Evolutionary conservation across 1,140 invertebrate genomes (phyloP).

Genomic region (Araneus ventricosus): DNA sequence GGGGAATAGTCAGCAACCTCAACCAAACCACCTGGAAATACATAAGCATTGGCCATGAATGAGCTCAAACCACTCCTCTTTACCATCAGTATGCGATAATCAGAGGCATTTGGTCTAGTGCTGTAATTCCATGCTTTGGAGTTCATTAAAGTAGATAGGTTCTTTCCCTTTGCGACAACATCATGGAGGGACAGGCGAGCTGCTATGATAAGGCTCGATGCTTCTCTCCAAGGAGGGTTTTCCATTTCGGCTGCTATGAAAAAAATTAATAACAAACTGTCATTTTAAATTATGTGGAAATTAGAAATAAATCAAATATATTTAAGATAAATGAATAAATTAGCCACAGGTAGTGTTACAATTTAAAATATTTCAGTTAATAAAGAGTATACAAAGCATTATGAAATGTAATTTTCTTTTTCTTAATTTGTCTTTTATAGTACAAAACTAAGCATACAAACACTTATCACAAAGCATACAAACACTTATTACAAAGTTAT

Average conservation of each 20-base stretch:
- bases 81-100: conserved; percentile 84
- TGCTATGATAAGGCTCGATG: conserved; percentile 80
- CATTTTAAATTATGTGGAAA: background rate
- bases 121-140: conserved; percentile 50
- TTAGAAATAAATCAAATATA: too few species aligned
- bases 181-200: conserved; percentile 77
- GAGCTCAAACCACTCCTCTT: conserved; percentile 84
- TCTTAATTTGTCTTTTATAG: too few species aligned
- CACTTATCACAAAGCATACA: too few species aligned
- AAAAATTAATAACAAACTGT: background rate
- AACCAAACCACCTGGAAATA: conserved; percentile 90
- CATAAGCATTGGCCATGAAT: conserved; percentile 87
- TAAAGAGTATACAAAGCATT: too few species aligned
- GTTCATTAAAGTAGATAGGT: conserved; percentile 67
- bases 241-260: conserved; percentile 59
- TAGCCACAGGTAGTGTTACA: too few species aligned
- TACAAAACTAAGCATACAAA: too few species aligned
- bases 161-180: conserved; percentile 76
- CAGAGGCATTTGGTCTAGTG: conserved; percentile 56
- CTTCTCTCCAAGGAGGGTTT: conserved; percentile 79
- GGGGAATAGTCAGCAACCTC: conserved; percentile 85
- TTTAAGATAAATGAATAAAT: too few species aligned
- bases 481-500: too few species aligned
- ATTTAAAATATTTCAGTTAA: too few species aligned
- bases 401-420: too few species aligned